These are phyloP conservation scores for Pantherophis alleghaniensis DNA, from an alignment of 2,797 vertebrate genomes.

Conservation along the genomic window DNA sequence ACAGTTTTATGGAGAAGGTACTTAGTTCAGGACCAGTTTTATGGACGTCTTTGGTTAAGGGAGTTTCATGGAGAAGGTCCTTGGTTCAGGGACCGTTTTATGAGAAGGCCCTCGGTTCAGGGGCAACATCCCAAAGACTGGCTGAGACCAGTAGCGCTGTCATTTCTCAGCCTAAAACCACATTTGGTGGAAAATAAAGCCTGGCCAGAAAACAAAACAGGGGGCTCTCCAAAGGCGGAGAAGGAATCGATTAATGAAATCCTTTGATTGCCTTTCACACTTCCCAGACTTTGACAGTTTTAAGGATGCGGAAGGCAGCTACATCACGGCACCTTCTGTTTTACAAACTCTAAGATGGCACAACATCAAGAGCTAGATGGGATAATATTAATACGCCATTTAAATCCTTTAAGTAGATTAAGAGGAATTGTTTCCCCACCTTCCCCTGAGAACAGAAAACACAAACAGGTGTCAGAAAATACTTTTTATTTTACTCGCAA, in stretches of 20 bases:
- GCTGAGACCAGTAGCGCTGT: not conserved
- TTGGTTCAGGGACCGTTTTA: not conserved
- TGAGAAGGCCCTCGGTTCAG: not conserved
- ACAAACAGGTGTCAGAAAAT: conserved; percentile 5
- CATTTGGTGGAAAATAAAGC: not conserved
- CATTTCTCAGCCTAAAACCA: not conserved
- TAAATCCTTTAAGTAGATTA: conserved; percentile 62
- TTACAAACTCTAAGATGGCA: conserved; percentile 16
- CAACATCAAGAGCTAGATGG: conserved; percentile 29
- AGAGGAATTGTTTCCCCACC: conserved; percentile 35
- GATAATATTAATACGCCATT: conserved; percentile 40
- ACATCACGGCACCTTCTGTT: not conserved
- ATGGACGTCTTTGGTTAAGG: not conserved
- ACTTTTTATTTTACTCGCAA: not conserved
- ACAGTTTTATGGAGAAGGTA: too few relatives aligned
- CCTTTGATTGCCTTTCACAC: not conserved
- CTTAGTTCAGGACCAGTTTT: not conserved
- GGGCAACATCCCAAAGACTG: not conserved
- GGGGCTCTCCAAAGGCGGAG: not conserved
- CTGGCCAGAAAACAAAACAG: not conserved
- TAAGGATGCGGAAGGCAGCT: not conserved
- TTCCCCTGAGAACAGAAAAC: conserved; percentile 14
- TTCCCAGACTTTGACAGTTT: not conserved
- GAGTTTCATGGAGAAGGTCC: too few relatives aligned
- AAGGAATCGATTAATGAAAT: not conserved